Percentiles rank a stretch among this genome's conserved stretches.
Evolutionary conservation across 2,113 vertebrate species (phyloP).

Genomic region (Neolamprologus devosi): DNA sequence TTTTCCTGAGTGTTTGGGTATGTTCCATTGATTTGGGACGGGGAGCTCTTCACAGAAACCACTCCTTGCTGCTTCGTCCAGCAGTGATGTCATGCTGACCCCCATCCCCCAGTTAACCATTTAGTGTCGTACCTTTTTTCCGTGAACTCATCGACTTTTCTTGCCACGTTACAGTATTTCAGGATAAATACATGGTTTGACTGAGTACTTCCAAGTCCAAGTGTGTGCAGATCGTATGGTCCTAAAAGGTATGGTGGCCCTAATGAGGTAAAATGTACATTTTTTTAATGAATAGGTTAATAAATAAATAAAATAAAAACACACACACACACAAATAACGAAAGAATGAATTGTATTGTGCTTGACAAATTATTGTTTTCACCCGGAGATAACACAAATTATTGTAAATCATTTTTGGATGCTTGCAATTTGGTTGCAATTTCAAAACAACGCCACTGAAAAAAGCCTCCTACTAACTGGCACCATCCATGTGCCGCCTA

Average conservation of each 20-base stretch:
- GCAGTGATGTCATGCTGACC: constrained; percentile 55
- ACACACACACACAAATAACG: background rate
- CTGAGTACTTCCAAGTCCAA: background rate
- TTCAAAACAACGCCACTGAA: background rate
- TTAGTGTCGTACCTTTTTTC: background rate
- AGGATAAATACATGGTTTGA: background rate
- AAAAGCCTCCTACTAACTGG: accelerated
- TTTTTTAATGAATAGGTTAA: background rate
- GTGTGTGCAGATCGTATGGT: background rate
- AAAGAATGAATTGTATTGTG: background rate
- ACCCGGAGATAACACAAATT: background rate
- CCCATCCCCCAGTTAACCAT: constrained; percentile 39
- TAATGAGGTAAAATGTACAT: accelerated
- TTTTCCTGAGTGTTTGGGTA: background rate
- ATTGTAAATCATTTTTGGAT: background rate
- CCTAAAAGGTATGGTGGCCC: background rate
- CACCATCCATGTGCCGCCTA: background rate
- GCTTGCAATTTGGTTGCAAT: background rate
- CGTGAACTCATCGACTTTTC: background rate
- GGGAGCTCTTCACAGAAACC: constrained; percentile 36
- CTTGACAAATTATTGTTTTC: background rate
- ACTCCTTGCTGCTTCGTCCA: constrained; percentile 67
- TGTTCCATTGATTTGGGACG: constrained; percentile 47
- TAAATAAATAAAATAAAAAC: background rate
- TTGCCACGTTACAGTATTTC: background rate